phyloP scores from a whole-genome alignment of 2,797 vertebrate genomes.

The Clarias pachynema region DNA sequence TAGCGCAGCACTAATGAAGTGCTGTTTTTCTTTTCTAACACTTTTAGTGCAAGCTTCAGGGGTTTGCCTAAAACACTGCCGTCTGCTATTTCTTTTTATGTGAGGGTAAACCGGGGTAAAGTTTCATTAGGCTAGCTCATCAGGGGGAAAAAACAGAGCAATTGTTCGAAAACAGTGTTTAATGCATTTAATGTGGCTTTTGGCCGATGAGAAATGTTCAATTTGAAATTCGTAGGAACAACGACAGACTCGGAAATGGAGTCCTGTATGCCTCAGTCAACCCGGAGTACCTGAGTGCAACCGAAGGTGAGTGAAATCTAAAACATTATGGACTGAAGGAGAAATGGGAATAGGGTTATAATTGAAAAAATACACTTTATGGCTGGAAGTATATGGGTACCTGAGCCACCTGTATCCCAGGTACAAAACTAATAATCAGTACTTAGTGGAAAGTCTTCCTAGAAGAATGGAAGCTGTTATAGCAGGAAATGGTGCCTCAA shows the following conservation, averaged over 20 bases:
- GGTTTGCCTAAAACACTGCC: slow-evolving; percentile 30
- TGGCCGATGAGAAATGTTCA: not conserved
- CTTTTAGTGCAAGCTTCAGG: slow-evolving; percentile 37
- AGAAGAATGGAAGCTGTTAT: not conserved
- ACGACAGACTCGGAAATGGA: slow-evolving; percentile 92
- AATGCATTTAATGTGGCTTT: slow-evolving; percentile 30
- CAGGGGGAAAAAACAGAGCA: slow-evolving; percentile 22
- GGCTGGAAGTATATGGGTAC: not conserved
- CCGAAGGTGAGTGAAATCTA: slow-evolving; percentile 85
- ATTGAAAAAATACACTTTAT: not conserved
- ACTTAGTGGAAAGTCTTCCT: not conserved
- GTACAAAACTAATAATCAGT: not conserved
- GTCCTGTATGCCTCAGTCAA: slow-evolving; percentile 97
- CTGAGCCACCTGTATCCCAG: not conserved
- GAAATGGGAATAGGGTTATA: not conserved
- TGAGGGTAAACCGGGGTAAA: slow-evolving; percentile 35
- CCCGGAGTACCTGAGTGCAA: slow-evolving; percentile 97
- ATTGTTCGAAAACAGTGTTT: slow-evolving; percentile 33
- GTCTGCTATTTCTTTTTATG: slow-evolving; percentile 11
- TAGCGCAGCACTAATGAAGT: slow-evolving; percentile 39
- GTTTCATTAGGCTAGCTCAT: slow-evolving; percentile 33
- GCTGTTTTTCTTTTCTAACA: slow-evolving; percentile 13
- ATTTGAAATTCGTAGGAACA: slow-evolving; percentile 77
- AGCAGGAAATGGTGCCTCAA: not conserved
- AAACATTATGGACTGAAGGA: not conserved